A percentile compares a stretch with the other conserved stretches of the same genome.
Conservation (phyloP, 2,797 vertebrate species). For the Pseudomugil gertrudae region DNA sequence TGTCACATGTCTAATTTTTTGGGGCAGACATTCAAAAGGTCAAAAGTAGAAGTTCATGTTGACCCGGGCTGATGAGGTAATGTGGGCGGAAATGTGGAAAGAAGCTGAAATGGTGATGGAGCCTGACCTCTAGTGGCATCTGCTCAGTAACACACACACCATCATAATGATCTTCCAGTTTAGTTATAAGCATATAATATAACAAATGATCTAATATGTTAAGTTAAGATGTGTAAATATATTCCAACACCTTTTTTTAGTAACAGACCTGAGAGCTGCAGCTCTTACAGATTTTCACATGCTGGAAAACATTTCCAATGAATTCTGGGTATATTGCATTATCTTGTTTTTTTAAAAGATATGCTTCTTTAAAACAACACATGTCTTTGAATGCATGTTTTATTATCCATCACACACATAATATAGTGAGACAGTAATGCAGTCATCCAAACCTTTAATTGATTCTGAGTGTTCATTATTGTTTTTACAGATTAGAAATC, state of each 20-base stretch:
- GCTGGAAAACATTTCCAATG: not conserved
- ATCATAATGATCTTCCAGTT: not conserved
- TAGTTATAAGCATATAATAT: not conserved
- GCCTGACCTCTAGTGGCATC: constrained; percentile 69
- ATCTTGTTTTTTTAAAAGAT: too few relatives aligned
- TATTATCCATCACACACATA: not conserved
- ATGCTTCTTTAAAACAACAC: too few relatives aligned
- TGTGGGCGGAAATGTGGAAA: constrained; percentile 9
- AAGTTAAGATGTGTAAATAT: not conserved
- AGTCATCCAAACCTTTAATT: too few relatives aligned
- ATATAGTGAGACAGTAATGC: not conserved
- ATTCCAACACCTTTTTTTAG: not conserved
- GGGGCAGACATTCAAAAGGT: not conserved
- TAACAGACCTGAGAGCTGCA: not conserved
- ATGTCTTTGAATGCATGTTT: not conserved
- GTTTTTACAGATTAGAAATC: too few relatives aligned
- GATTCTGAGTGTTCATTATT: too few relatives aligned
- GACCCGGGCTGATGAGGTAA: constrained; percentile 4
- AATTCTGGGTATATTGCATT: too few relatives aligned
- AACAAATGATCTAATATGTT: not conserved
- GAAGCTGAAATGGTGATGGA: constrained; percentile 29
- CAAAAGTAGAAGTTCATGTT: constrained; percentile 7
- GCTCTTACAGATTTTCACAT: not conserved
- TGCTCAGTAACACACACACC: constrained; percentile 18
- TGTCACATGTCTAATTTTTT: not conserved